Conservation (phyloP, 2,888 invertebrate genomes). For the Autographa pulchrina region DNA sequence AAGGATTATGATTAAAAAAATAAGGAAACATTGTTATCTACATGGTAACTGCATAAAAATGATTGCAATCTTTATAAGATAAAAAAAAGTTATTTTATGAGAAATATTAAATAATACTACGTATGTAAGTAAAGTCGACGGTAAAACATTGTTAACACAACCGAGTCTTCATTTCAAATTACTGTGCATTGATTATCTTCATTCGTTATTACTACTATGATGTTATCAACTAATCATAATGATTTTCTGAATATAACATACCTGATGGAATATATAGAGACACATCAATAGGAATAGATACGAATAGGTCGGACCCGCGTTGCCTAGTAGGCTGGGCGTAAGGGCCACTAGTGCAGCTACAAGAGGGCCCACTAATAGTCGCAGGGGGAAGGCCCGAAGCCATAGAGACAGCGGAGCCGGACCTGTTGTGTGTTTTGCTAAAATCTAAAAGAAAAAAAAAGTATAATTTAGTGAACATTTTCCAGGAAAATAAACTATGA, state of each 20-base stretch:
- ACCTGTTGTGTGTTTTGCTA: slow-evolving; percentile 93
- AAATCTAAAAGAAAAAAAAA: slow-evolving; percentile 69
- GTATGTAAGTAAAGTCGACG: not conserved
- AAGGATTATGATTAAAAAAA: not conserved
- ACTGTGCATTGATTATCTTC: too few relatives aligned
- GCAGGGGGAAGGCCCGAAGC: slow-evolving; percentile 96
- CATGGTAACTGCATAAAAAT: too few relatives aligned
- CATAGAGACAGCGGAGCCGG: slow-evolving; percentile 96
- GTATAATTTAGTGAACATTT: not conserved
- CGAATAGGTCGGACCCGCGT: slow-evolving; percentile 88
- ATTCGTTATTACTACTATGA: too few relatives aligned
- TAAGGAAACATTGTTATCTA: too few relatives aligned
- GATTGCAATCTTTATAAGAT: too few relatives aligned
- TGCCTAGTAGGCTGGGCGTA: slow-evolving; percentile 93
- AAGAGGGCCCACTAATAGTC: slow-evolving; percentile 95
- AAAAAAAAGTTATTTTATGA: too few relatives aligned
- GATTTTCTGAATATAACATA: slow-evolving; percentile 52
- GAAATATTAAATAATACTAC: not conserved
- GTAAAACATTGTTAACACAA: too few relatives aligned
- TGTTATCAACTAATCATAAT: too few relatives aligned
- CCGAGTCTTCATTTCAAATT: too few relatives aligned
- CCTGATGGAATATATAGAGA: slow-evolving; percentile 97
- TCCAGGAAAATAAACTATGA: too few relatives aligned
- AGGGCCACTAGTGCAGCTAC: slow-evolving; percentile 95
- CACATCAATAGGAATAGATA: slow-evolving; percentile 94